Evolutionary conservation across 2,888 invertebrate species (phyloP).

Genomic region (Zaprionus bogoriensis): DNA sequence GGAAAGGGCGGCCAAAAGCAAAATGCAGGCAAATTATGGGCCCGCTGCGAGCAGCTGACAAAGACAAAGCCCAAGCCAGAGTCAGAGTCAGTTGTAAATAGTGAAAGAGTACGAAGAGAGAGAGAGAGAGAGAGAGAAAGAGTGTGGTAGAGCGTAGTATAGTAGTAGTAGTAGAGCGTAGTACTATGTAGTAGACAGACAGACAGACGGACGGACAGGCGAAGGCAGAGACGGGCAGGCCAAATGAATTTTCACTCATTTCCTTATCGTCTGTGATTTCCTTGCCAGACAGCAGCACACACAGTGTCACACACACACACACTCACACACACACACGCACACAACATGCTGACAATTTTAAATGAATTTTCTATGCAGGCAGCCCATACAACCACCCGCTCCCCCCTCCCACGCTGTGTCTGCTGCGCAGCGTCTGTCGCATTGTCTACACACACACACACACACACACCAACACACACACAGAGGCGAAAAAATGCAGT

Average conservation of each 20-base stretch:
- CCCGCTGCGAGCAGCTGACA: slow-evolving; percentile 13
- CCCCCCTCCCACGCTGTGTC: not conserved
- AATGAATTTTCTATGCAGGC: slow-evolving; percentile 78
- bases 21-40: slow-evolving; percentile 73
- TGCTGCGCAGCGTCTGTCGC: slow-evolving; percentile 47
- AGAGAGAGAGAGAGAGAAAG: too few relatives aligned
- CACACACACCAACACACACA: slow-evolving; percentile 22
- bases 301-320: slow-evolving; percentile 13
- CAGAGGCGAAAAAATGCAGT: slow-evolving; percentile 63
- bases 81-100: not conserved
- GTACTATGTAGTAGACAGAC: slow-evolving; percentile 8
- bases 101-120: too few relatives aligned
- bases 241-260: slow-evolving; percentile 81
- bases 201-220: not conserved
- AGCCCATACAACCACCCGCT: slow-evolving; percentile 27
- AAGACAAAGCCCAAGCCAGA: slow-evolving; percentile 7
- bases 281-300: slow-evolving; percentile 67
- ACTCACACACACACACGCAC: slow-evolving; percentile 12
- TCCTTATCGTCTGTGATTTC: slow-evolving; percentile 81
- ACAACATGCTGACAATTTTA: slow-evolving; percentile 63
- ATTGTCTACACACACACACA: slow-evolving; percentile 65
- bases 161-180: slow-evolving; percentile 26
- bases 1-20: slow-evolving; percentile 5
- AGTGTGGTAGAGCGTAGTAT: slow-evolving; percentile 8
- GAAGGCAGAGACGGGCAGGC: slow-evolving; percentile 21